Percentiles rank a stretch among this genome's conserved stretches.
These are phyloP conservation scores for Clarias gariepinus DNA, from an alignment of 2,113 vertebrate species.

Conservation along the genomic window DNA sequence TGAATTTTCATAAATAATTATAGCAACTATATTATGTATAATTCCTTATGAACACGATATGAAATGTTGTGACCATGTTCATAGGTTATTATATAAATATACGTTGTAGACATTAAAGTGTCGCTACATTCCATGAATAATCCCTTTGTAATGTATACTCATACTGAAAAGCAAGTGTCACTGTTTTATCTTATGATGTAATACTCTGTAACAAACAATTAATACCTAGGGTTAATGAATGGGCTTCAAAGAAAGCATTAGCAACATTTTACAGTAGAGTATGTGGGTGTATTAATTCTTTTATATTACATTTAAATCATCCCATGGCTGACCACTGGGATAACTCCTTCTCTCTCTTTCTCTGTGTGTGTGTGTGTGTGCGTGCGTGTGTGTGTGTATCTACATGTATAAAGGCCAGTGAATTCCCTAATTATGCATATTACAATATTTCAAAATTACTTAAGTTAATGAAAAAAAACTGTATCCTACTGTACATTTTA, in stretches of 20 bases:
- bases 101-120: neutral
- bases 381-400: constrained; percentile 49
- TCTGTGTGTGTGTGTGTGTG: constrained; percentile 51
- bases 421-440: neutral
- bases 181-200: too few species aligned
- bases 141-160: neutral
- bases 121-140: neutral
- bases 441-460: neutral
- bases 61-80: neutral
- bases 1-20: neutral
- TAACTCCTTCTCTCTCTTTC: neutral
- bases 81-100: neutral
- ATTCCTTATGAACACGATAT: neutral
- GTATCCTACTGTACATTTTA: neutral
- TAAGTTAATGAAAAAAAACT: neutral
- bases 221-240: neutral
- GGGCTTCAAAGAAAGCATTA: neutral
- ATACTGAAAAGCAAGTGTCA: neutral
- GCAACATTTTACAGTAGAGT: too few species aligned
- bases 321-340: neutral
- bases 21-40: neutral
- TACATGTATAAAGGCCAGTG: neutral
- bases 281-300: neutral
- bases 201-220: neutral
- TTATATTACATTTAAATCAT: neutral